Percentiles rank a stretch among this genome's conserved stretches.
These are phyloP conservation scores for Pachyuromys duprasi DNA, from an alignment of 2,797 vertebrate genomes.

Conservation along the genomic window DNA sequence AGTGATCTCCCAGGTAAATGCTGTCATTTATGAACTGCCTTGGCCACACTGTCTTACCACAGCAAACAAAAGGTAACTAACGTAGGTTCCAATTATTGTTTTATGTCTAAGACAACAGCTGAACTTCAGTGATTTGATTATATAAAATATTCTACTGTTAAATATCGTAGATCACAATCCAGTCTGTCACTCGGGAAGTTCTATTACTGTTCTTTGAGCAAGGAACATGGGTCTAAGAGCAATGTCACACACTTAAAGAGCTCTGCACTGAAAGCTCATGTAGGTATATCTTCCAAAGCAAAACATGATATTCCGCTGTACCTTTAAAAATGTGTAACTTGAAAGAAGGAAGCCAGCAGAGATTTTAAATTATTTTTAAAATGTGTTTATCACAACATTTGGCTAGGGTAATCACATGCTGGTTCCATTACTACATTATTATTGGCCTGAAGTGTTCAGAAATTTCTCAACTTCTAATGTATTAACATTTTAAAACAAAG, in stretches of 20 bases:
- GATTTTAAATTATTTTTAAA: background rate
- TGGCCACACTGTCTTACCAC: background rate
- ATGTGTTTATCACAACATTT: conserved; percentile 57
- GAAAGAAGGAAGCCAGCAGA: background rate
- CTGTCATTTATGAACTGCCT: background rate
- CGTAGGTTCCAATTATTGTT: background rate
- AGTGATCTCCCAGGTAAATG: background rate
- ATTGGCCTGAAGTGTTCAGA: conserved; percentile 45
- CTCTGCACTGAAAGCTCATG: conserved; percentile 41
- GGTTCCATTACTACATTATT: conserved; percentile 22
- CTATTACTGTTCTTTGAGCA: background rate
- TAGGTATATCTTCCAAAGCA: conserved; percentile 35
- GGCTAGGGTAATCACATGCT: background rate
- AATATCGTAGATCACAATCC: background rate
- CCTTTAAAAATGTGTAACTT: conserved; percentile 56
- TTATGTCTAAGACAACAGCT: background rate
- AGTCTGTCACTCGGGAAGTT: conserved; percentile 19
- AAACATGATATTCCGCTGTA: background rate
- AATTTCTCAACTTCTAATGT: conserved; percentile 55
- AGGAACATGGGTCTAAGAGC: background rate
- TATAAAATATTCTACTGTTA: background rate
- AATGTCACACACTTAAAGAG: background rate
- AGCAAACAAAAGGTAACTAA: background rate
- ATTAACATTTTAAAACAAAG: conserved; percentile 48
- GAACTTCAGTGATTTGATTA: background rate